A percentile compares a stretch with the other conserved stretches of the same genome.
Conservation (phyloP, 2,888 invertebrate species). For the Brachylomia viminalis region DNA sequence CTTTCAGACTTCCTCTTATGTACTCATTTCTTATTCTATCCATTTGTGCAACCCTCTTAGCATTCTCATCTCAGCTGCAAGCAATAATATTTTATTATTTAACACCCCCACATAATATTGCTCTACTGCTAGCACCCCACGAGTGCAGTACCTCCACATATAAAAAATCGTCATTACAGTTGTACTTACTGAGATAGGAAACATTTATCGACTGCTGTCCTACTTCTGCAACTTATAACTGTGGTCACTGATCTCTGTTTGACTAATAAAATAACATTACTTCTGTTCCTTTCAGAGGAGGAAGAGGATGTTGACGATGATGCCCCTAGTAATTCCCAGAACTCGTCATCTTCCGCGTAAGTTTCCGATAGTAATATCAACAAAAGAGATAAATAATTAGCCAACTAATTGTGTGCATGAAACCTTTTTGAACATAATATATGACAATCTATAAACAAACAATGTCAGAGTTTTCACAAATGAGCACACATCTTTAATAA, state of each 20-base stretch:
- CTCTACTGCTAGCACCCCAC: too few species aligned
- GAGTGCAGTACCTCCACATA: too few species aligned
- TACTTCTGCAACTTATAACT: not conserved
- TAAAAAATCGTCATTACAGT: not conserved
- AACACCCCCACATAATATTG: too few species aligned
- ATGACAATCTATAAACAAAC: conserved; percentile 8
- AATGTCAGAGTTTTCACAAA: conserved; percentile 18
- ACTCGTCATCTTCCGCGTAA: conserved; percentile 73
- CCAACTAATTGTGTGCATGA: not conserved
- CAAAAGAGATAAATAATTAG: not conserved
- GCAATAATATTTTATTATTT: too few species aligned
- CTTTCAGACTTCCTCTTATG: too few species aligned
- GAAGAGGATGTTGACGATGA: conserved; percentile 77
- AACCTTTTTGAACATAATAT: not conserved
- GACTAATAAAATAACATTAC: not conserved
- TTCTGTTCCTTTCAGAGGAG: conserved; percentile 75
- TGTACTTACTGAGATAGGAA: conserved; percentile 38
- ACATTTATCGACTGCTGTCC: conserved; percentile 1
- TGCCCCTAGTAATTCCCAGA: conserved; percentile 76
- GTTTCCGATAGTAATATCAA: conserved; percentile 39
- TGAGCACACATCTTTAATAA: conserved; percentile 19
- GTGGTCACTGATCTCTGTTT: not conserved
- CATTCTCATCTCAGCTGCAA: too few species aligned
- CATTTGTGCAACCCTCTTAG: too few species aligned
- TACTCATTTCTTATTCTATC: too few species aligned